Evolutionary conservation across 2,113 vertebrate genomes (phyloP), one percentile per base, ranked within the genome.

Genomic region (Aspidoscelis tigris): DNA sequence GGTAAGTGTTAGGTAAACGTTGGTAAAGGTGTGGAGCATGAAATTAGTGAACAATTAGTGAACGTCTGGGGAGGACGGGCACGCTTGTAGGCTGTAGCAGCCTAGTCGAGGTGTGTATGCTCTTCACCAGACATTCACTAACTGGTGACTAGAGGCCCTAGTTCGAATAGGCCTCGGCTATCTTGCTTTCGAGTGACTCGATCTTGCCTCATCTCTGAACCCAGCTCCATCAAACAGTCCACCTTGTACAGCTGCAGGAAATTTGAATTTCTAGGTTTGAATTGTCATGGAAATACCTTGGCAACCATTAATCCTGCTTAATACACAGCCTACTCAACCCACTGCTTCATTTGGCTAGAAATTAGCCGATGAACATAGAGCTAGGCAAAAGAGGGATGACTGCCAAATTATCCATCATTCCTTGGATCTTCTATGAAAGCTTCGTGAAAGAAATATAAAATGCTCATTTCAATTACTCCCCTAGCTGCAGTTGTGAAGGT

Each of bases 361-460:
- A 82, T 43, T 82, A 8, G 0, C 81, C 79, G 80, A 86, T 4
- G 18, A 0, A 0, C 72, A 41, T 0, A 71, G 70, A 66, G 76
- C 26, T n/a, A 76, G 74, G 43, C 43, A n/a, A 86, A 68, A 68
- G 43, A 2, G 9, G 21, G 20, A 43, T 65, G 80, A 65, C 53
- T 88, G 89, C 88, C 89, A 92, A 89, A 91, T 83, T 87, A 81
- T 74, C 61, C 86, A 88, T 89, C 87, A 70, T 88, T 93, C 92
- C 66, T 91, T 73, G 92, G 92, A 92, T 4, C 84, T 86, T 89
- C 87, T 79, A n/a, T 76, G 76, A 83, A 81, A 71, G 88, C 12
- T 83, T 81, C 64, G 41, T 78, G 90, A n/a, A 68, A 68, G 26
- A 68, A 68, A n/a, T 68, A 4, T 26, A 50, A 50, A 64, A 90